A percentile compares a stretch with the other conserved stretches of the same genome.
Evolutionary conservation across 1,140 invertebrate species (phyloP).

Genomic region (Proales similis): DNA sequence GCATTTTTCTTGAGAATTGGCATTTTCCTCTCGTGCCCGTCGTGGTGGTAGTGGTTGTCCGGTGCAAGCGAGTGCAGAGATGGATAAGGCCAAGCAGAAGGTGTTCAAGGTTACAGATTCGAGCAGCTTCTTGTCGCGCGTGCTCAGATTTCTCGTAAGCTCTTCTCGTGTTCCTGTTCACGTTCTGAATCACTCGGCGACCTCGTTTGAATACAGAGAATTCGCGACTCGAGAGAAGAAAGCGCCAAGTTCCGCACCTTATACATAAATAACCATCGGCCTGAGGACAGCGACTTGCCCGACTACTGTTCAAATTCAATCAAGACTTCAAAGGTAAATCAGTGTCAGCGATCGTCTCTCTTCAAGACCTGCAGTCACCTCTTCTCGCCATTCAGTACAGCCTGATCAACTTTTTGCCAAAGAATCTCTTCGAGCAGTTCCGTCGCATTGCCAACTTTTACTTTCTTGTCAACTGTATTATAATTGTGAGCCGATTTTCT

Average conservation of each 20-base stretch:
- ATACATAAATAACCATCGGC: background rate
- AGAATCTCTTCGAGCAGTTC: constrained; percentile 77
- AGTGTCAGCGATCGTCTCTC: background rate
- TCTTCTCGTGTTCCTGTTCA: background rate
- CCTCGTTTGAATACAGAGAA: background rate
- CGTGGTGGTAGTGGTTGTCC: constrained; percentile 14
- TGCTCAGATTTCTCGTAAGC: background rate
- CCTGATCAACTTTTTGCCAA: constrained; percentile 69
- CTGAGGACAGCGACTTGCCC: background rate
- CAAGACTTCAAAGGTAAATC: constrained; percentile 22
- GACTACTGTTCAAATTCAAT: constrained; percentile 7
- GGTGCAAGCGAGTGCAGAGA: background rate
- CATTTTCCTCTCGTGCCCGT: constrained; percentile 2
- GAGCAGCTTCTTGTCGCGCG: background rate
- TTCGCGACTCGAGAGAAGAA: constrained; percentile 13
- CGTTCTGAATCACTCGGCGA: background rate
- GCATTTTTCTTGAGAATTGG: background rate
- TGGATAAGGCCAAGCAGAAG: constrained; percentile 4
- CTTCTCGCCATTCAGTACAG: constrained; percentile 75
- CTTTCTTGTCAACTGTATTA: constrained; percentile 65
- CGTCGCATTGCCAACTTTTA: constrained; percentile 75
- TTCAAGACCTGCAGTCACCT: background rate
- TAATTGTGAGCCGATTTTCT: constrained; percentile 57
- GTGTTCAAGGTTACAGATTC: background rate
- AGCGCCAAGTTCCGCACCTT: background rate